Conservation (phyloP, 2,888 invertebrate genomes). For the Drosophila pullipes region DNA sequence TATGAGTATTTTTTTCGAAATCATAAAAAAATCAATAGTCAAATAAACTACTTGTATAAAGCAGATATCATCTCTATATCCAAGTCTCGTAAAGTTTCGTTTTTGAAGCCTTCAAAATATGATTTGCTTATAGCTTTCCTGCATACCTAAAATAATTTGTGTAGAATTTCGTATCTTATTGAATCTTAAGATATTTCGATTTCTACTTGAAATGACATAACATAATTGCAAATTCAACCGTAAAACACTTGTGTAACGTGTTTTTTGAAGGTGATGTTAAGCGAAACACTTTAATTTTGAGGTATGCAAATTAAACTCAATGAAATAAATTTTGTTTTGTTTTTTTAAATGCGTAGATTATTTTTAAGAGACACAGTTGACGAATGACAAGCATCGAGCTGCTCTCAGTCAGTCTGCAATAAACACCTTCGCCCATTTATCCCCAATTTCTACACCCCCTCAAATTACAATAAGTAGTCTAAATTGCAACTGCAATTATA, state of each 20-base stretch:
- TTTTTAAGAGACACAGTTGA: neutral
- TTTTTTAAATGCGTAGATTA: neutral
- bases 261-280: neutral
- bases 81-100: no score
- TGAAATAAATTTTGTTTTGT: neutral
- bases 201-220: no score
- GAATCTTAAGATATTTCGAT: neutral
- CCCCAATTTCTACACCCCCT: neutral
- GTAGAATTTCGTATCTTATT: neutral
- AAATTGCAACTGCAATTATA: constrained; percentile 78
- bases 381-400: neutral
- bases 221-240: no score
- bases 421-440: neutral
- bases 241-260: no score
- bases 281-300: neutral
- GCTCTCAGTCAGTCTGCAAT: neutral
- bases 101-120: no score
- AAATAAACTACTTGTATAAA: neutral
- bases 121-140: no score
- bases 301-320: neutral
- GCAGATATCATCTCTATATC: no score
- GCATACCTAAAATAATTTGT: no score
- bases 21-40: no score
- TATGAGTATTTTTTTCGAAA: no score
- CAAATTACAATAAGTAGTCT: constrained; percentile 30